Conservation (phyloP, 1,140 invertebrate genomes). For the Sitodiplosis mosellana region DNA sequence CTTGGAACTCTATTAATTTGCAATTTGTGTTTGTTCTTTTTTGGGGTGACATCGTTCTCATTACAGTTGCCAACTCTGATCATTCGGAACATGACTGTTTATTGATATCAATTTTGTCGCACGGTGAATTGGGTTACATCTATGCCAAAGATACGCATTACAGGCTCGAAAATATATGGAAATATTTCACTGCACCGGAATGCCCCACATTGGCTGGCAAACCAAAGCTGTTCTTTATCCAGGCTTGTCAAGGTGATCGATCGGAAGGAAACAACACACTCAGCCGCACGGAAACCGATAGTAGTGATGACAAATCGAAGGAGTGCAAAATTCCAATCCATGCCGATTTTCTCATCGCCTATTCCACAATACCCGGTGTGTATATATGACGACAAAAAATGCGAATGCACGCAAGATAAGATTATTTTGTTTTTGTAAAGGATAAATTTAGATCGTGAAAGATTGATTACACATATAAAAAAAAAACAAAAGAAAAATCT, state of each 20-base stretch:
- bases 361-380: constrained; percentile 80
- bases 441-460: no score
- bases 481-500: no score
- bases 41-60: not conserved
- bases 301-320: constrained; percentile 31
- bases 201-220: constrained; percentile 80
- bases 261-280: constrained; percentile 46
- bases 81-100: constrained; percentile 64
- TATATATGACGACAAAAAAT: no score
- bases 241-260: constrained; percentile 79
- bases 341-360: constrained; percentile 87
- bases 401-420: no score
- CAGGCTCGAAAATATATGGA: constrained; percentile 65
- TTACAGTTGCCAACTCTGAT: constrained; percentile 43
- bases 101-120: constrained; percentile 62
- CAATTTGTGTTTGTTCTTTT: constrained; percentile 3
- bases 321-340: constrained; percentile 74
- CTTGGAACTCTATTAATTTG: not conserved
- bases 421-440: no score
- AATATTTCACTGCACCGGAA: constrained; percentile 67
- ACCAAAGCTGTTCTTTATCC: constrained; percentile 83
- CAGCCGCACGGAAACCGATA: constrained; percentile 50
- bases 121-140: constrained; percentile 73
- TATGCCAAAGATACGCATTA: constrained; percentile 76
- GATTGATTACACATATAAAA: no score